Evolutionary conservation across 2,888 invertebrate genomes (phyloP), one percentile per base, ranked within the genome.

Genomic region (Drosophila putrida): DNA sequence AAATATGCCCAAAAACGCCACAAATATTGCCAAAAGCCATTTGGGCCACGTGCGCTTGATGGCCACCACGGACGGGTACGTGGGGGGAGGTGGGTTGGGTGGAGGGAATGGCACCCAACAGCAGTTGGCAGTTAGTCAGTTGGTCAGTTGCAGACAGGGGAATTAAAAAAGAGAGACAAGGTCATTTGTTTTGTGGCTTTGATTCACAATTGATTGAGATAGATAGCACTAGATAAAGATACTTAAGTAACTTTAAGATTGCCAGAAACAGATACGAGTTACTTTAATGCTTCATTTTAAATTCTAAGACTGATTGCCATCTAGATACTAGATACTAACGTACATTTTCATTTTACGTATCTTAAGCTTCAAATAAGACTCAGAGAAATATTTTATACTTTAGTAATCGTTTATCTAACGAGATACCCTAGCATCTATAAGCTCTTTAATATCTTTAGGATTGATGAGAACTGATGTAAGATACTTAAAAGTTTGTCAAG

Each of bases 1-100:
- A 75, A 75, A 77, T 77, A 72, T 77, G 75, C 72, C 72, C 60
- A 75, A 75, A 75, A 75, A 61, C 46, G 59, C 57, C 77, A 20
- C 72, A 67, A 71, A 77, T 77, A 66, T 70, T 38, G 71, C 65
- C 62, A 63, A 66, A 72, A 64, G 55, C 65, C 71, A 75, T 75
- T 75, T 76, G 41, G 59, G 71, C 47, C 76, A 75, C 74, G 71
- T 75, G 74, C 74, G 15, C 49, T 31, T 20, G 43, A 15, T 58
- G 25, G 20, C 13, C 50, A 51, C 15, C 27, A 43, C 39, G 11
- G 4, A 36, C 11, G 25, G 25, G 9, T 6, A 10, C 35, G 9
- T 20, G 15, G 20, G 15, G 27, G 33, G n/a, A 4, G 28, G 8
- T 2, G 31, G 6, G 31, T 31, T 6, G 31, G 2, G 35, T 4